phyloP scores from a whole-genome alignment of 1,140 invertebrate species.

The Meloidogyne floridensis region DNA sequence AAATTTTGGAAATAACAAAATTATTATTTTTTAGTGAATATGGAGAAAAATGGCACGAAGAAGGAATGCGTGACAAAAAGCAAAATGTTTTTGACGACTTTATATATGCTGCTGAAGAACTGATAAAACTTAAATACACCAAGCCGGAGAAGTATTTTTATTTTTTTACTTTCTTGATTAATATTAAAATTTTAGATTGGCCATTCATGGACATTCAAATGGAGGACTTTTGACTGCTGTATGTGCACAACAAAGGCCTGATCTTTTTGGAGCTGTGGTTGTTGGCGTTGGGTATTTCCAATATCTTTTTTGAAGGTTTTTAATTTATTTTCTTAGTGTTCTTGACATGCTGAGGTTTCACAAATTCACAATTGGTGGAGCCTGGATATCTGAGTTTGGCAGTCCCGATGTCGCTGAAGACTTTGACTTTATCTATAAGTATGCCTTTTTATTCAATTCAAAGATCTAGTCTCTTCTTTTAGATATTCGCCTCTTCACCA shows the following conservation, averaged over 20 bases:
- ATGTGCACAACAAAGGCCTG: slow-evolving; percentile 85
- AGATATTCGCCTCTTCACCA: slow-evolving; percentile 91
- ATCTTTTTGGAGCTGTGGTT: slow-evolving; percentile 87
- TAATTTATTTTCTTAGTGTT: slow-evolving; percentile 73
- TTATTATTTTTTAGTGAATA: slow-evolving; percentile 74
- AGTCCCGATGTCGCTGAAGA: slow-evolving; percentile 83
- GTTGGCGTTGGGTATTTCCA: slow-evolving; percentile 82
- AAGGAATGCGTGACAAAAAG: slow-evolving; percentile 84
- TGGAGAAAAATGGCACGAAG: slow-evolving; percentile 94
- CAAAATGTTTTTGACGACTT: slow-evolving; percentile 98
- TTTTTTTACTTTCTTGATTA: slow-evolving; percentile 19
- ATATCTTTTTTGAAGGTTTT: slow-evolving; percentile 31
- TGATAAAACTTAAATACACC: slow-evolving; percentile 82
- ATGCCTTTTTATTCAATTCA: slow-evolving; percentile 34
- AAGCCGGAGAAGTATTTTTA: slow-evolving; percentile 70
- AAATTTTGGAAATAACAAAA: slow-evolving; percentile 39
- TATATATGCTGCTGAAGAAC: slow-evolving; percentile 84
- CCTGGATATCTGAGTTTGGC: slow-evolving; percentile 94
- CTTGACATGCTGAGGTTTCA: slow-evolving; percentile 96
- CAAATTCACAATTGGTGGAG: slow-evolving; percentile 95
- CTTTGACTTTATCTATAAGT: slow-evolving; percentile 85
- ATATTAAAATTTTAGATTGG: slow-evolving; percentile 69
- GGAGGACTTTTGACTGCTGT: slow-evolving; percentile 90
- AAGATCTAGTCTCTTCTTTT: slow-evolving; percentile 17
- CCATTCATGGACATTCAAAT: slow-evolving; percentile 91